Evolutionary conservation across 2,113 vertebrate genomes (phyloP), one percentile per base, ranked within the genome.

Genomic region (Oncorhynchus mykiss): DNA sequence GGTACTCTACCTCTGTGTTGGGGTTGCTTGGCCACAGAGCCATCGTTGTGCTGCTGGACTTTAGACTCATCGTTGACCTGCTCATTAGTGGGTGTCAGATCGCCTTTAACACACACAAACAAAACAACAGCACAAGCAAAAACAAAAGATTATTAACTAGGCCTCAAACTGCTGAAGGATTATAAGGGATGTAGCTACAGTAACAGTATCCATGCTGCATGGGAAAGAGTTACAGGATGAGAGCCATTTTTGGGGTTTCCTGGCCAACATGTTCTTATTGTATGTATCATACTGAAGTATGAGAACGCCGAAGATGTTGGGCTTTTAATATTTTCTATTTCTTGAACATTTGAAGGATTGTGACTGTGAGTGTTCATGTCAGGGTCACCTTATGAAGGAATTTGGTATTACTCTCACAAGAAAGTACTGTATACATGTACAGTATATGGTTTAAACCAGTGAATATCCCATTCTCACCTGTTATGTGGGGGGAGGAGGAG

Each of bases 401-500:
- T 22, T 16, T 54, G 51, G 51, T 54, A 54, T 54, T 14, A 54
- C 13, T 16, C 49, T 54, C 16, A 54, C 16, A 54, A 54, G 49
- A 54, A 13, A 54, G 49, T 54, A 18, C 49, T 54, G 14, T 54
- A 16, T 18, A 54, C 12, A 54, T 3, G 14, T 3, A 51, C 3
- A 16, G 14, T 3, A 54, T 18, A 18, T 54, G 49, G 49, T 18
- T 54, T 25, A 22, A 3, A n/a, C 31, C 8, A 45, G 39, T 45
- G 8, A 45, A 14, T 8, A 5, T 20, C 31, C 29, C 31, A 69
- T 3, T 89, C 93, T 93, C 85, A 98, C 97, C 97, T 87, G 95
- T 98, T 86, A 97, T 96, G 80, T 96, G 94, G 20, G 97, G 96
- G 22, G 97, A 99, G 0, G 97, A 97, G 0, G 97, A 97, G 82